Percentiles rank a stretch among this genome's conserved stretches.
Conservation (phyloP, 2,888 invertebrate species). For the Drosophila merina region DNA sequence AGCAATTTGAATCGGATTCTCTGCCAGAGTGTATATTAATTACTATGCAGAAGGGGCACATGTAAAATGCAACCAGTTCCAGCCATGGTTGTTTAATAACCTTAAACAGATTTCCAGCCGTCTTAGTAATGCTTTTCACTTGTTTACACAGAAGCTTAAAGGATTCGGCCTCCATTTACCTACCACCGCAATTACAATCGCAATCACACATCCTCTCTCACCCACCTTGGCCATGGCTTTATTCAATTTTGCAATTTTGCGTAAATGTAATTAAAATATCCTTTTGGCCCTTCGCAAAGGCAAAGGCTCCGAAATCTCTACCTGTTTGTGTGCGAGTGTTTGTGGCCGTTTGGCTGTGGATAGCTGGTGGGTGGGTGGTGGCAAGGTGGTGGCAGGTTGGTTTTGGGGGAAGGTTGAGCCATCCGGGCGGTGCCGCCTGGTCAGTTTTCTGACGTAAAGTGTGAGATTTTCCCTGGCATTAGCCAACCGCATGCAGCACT, state of each 20-base stretch:
- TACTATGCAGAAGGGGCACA: slow-evolving; percentile 4
- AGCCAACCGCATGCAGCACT: slow-evolving; percentile 63
- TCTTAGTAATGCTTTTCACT: slow-evolving; percentile 65
- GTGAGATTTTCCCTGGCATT: slow-evolving; percentile 69
- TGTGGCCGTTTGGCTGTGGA: slow-evolving; percentile 12
- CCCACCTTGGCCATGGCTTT: slow-evolving; percentile 42
- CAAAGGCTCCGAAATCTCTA: slow-evolving; percentile 64
- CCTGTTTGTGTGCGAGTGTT: slow-evolving; percentile 41
- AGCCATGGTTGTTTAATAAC: slow-evolving; percentile 39
- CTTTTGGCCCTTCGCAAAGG: slow-evolving; percentile 50
- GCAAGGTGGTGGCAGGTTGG: slow-evolving; percentile 1
- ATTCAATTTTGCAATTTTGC: slow-evolving; percentile 75
- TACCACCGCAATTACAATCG: slow-evolving; percentile 17
- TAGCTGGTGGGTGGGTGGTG: background rate
- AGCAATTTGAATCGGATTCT: slow-evolving; percentile 18
- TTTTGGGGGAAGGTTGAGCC: background rate
- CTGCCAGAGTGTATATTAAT: slow-evolving; percentile 11
- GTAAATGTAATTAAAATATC: slow-evolving; percentile 78
- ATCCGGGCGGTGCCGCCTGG: slow-evolving; percentile 3
- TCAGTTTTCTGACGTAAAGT: slow-evolving; percentile 36
- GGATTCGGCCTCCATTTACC: slow-evolving; percentile 18
- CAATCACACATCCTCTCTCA: slow-evolving; percentile 3
- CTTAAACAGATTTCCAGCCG: slow-evolving; percentile 52
- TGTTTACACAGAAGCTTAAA: slow-evolving; percentile 72
- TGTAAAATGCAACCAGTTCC: slow-evolving; percentile 45